Evolutionary conservation across 2,113 vertebrate genomes (phyloP).

Genomic region (Crotalus viridis): DNA sequence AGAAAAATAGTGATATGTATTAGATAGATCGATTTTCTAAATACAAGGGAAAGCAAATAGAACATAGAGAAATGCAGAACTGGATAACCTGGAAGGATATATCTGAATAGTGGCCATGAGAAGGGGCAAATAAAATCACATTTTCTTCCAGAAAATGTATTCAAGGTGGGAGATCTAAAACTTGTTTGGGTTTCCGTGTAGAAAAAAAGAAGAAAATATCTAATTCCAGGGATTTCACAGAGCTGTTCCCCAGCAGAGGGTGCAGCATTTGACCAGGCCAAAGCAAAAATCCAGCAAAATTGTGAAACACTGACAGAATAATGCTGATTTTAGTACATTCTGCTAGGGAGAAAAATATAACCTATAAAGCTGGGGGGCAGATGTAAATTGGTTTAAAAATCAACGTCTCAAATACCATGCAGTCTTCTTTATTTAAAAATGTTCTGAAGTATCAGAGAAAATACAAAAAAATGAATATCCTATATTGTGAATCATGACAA

Average conservation of each 20-base stretch:
- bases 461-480: not conserved
- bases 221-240: not conserved
- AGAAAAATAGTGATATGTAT: not conserved
- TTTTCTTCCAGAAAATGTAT: not conserved
- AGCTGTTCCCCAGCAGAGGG: not conserved
- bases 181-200: not conserved
- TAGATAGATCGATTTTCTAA: not conserved
- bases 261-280: not conserved
- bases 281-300: not conserved
- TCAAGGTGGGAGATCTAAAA: not conserved
- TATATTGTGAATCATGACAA: not conserved
- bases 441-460: not conserved
- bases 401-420: not conserved
- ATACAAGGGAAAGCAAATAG: not conserved
- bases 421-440: not conserved
- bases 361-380: not conserved
- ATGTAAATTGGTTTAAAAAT: not conserved
- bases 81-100: not conserved
- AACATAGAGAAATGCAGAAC: not conserved
- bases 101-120: not conserved
- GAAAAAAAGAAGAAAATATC: not conserved
- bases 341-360: not conserved
- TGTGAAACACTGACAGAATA: not conserved
- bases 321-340: not conserved
- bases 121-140: not conserved